Evolutionary conservation across 2,888 invertebrate species (phyloP).

Genomic region (Tortricodes alternella): DNA sequence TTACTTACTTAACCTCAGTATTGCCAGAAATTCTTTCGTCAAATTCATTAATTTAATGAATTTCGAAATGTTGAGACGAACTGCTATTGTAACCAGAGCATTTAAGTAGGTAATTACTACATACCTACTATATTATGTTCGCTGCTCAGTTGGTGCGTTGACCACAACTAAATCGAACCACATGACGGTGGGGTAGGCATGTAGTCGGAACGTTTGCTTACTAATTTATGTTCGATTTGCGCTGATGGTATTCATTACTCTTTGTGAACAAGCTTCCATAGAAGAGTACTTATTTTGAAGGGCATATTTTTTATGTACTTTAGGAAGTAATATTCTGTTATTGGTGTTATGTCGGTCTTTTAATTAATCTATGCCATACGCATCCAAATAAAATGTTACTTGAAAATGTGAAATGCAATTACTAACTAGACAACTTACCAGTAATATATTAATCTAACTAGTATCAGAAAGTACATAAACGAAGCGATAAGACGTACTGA

Average conservation of each 20-base stretch:
- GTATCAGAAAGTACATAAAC: constrained; percentile 22
- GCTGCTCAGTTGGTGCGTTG: constrained; percentile 24
- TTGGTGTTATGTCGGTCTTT: too few relatives aligned
- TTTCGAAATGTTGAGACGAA: neutral
- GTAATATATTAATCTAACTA: constrained; percentile 3
- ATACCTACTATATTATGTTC: constrained; percentile 30
- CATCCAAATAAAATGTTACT: neutral
- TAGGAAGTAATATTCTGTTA: too few relatives aligned
- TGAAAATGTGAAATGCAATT: neutral
- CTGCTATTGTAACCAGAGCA: constrained; percentile 1
- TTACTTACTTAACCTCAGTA: neutral
- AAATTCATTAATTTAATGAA: constrained; percentile 6
- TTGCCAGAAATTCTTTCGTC: neutral
- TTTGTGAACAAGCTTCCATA: constrained; percentile 3
- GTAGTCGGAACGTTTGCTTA: constrained; percentile 54
- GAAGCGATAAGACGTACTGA: constrained; percentile 19
- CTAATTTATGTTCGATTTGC: constrained; percentile 49
- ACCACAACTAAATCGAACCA: constrained; percentile 52
- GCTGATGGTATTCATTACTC: constrained; percentile 20
- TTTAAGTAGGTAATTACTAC: constrained; percentile 26
- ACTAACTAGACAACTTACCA: neutral
- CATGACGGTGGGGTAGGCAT: constrained; percentile 44
- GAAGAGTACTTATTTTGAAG: constrained; percentile 2
- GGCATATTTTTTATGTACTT: neutral
- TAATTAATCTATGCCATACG: neutral